phyloP scores from a whole-genome alignment of 2,888 invertebrate species.

The Yponomeuta plumbellus region DNA sequence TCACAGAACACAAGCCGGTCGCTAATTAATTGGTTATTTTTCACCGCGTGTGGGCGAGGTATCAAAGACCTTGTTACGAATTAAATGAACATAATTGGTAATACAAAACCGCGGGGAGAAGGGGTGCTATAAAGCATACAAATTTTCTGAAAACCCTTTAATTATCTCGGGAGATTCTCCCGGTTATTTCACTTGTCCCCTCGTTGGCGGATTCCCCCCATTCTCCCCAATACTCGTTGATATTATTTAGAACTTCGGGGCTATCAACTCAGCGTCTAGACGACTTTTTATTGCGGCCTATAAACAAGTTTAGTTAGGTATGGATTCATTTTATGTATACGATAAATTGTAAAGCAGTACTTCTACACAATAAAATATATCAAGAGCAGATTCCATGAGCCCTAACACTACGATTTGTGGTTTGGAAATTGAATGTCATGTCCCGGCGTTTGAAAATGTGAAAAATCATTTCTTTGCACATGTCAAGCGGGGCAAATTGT shows the following conservation, averaged over 20 bases:
- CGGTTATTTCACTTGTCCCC: conserved; percentile 74
- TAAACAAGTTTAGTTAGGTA: not conserved
- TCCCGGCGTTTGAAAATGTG: conserved; percentile 7
- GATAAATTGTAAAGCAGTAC: not conserved
- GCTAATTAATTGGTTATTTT: conserved; percentile 10
- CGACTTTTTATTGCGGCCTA: not conserved
- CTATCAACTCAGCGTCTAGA: conserved; percentile 5
- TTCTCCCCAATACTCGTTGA: conserved; percentile 46
- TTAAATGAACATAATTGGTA: conserved; percentile 72
- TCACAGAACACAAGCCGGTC: not conserved
- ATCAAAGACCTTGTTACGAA: conserved; percentile 40
- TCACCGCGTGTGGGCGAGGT: not conserved
- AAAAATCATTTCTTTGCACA: conserved; percentile 13
- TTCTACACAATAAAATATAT: conserved; percentile 5
- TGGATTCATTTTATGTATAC: not conserved
- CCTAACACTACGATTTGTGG: not conserved
- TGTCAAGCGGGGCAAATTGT: conserved; percentile 10
- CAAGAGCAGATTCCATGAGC: not conserved
- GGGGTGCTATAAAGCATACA: conserved; percentile 63
- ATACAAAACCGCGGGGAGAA: conserved; percentile 65
- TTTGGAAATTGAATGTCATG: conserved; percentile 12
- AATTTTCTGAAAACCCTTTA: conserved; percentile 74
- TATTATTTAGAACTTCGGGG: conserved; percentile 41
- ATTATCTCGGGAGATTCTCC: conserved; percentile 63
- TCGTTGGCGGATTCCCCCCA: conserved; percentile 53